Conservation (phyloP, 2,113 vertebrate genomes). For the Clupea harengus region DNA sequence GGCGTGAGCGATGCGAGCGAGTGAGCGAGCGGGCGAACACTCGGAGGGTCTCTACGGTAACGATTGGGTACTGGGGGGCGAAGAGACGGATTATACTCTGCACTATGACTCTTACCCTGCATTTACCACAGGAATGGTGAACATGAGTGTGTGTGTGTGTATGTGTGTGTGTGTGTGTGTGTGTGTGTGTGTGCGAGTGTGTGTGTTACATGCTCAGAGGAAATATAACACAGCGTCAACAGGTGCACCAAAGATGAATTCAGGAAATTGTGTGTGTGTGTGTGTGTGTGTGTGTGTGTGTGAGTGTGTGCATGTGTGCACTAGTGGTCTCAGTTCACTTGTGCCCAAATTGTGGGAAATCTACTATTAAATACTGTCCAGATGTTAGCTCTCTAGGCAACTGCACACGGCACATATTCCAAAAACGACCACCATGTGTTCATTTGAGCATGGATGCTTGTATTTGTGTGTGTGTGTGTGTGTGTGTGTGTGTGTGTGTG, state of each 20-base stretch:
- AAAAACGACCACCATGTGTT: neutral
- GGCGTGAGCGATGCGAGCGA: neutral
- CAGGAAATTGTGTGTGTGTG: neutral
- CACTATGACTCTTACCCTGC: too few relatives aligned
- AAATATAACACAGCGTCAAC: neutral
- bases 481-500: neutral
- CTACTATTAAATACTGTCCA: too few relatives aligned
- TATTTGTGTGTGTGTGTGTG: neutral
- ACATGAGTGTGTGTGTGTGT: too few relatives aligned
- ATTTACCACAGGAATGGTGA: too few relatives aligned
- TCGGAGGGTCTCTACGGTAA: too few relatives aligned
- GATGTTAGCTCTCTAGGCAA: too few relatives aligned
- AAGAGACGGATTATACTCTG: neutral
- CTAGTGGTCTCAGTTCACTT: conserved; percentile 4
- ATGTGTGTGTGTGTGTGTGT: too few relatives aligned
- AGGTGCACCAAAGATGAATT: too few relatives aligned
- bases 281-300: conserved; percentile 18
- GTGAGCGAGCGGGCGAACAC: neutral
- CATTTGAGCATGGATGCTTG: neutral
- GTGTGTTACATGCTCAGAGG: neutral
- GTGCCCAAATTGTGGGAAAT: too few relatives aligned
- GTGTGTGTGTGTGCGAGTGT: too few relatives aligned
- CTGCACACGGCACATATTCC: too few relatives aligned
- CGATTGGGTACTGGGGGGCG: neutral
- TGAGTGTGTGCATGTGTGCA: neutral